These are phyloP conservation scores for Myrmecophaga tridactyla DNA, from an alignment of 2,113 vertebrate species.

Conservation along the genomic window DNA sequence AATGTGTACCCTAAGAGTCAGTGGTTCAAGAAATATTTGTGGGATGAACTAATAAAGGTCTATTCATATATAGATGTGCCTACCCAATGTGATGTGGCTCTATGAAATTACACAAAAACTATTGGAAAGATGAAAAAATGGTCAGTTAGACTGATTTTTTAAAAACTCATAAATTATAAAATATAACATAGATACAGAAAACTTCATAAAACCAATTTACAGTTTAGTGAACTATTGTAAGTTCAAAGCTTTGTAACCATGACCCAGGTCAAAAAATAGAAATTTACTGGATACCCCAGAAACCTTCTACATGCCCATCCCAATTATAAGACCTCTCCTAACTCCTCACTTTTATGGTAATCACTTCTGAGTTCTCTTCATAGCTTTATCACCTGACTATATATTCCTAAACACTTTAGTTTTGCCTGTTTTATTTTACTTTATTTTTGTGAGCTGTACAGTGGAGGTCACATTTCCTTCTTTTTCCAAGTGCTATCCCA, in stretches of 20 bases:
- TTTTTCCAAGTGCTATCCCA: too few relatives aligned
- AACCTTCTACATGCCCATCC: background rate
- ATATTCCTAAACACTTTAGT: background rate
- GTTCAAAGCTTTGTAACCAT: background rate
- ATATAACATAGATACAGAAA: background rate
- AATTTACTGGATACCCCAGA: background rate
- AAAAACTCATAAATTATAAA: background rate
- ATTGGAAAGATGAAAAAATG: background rate
- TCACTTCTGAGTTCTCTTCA: background rate
- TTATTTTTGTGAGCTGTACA: too few relatives aligned
- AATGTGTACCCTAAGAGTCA: background rate
- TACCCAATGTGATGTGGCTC: background rate
- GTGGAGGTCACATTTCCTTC: too few relatives aligned
- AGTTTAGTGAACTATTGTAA: background rate
- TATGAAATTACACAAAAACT: background rate
- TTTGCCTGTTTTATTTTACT: too few relatives aligned
- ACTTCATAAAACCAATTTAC: background rate
- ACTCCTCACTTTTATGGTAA: background rate
- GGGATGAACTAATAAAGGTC: background rate
- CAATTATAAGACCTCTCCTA: background rate
- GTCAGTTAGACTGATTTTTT: background rate
- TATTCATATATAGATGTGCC: background rate
- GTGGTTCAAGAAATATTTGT: background rate
- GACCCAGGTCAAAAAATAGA: background rate
- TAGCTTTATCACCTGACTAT: background rate